phyloP scores from a whole-genome alignment of 2,888 invertebrate genomes.

The Ferdinandea cuprea region DNA sequence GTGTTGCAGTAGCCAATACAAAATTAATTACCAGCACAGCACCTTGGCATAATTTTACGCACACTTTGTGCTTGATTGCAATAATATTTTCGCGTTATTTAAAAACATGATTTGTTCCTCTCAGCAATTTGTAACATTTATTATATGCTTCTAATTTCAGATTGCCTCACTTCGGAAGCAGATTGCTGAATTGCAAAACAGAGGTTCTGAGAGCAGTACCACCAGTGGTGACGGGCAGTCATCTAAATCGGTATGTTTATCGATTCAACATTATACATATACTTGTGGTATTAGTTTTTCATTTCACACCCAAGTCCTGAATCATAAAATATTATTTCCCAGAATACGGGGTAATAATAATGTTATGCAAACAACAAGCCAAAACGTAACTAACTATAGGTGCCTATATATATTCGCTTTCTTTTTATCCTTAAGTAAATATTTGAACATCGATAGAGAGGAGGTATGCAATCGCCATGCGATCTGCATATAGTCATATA shows the following conservation, averaged over 20 bases:
- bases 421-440: conserved; percentile 62
- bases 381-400: conserved; percentile 24
- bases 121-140: conserved; percentile 20
- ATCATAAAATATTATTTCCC: conserved; percentile 43
- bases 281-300: not conserved
- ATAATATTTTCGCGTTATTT: conserved; percentile 6
- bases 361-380: conserved; percentile 30
- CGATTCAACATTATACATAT: no score
- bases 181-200: conserved; percentile 80
- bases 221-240: conserved; percentile 76
- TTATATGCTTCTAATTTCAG: conserved; percentile 78
- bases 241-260: conserved; percentile 80
- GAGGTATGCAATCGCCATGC: conserved; percentile 27
- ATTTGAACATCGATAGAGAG: conserved; percentile 58
- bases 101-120: conserved; percentile 17
- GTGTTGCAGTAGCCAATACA: not conserved
- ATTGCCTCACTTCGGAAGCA: conserved; percentile 82
- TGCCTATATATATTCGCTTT: conserved; percentile 61
- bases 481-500: conserved; percentile 44
- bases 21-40: conserved; percentile 17
- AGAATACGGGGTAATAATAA: conserved; percentile 49
- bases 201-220: conserved; percentile 76
- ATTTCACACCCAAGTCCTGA: conserved; percentile 22
- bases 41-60: conserved; percentile 46
- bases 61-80: conserved; percentile 14